Evolutionary conservation across 2,797 vertebrate genomes (phyloP).

Genomic region (Argyrosomus regius): DNA sequence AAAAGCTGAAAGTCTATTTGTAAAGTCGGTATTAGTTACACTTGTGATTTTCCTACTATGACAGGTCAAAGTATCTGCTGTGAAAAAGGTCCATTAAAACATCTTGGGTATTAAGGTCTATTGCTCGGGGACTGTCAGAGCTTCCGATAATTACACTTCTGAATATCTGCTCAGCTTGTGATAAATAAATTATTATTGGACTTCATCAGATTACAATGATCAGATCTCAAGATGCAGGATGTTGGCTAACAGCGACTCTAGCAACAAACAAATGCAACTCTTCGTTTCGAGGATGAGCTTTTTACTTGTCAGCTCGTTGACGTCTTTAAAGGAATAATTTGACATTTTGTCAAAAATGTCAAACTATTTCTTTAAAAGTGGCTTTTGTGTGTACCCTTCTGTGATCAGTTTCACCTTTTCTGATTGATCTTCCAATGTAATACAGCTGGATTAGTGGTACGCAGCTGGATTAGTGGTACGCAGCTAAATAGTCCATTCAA

Average conservation of each 20-base stretch:
- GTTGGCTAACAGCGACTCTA: too few species aligned
- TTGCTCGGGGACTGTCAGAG: neutral
- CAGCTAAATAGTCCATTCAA: neutral
- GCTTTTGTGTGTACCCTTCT: too few species aligned
- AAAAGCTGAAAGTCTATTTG: neutral
- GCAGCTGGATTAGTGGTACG: neutral
- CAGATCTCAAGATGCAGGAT: too few species aligned
- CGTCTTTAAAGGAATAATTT: neutral
- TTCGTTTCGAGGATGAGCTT: neutral
- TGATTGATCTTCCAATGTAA: neutral
- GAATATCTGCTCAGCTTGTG: constrained; percentile 4
- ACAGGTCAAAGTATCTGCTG: constrained; percentile 12
- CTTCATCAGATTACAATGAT: too few species aligned
- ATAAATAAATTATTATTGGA: neutral
- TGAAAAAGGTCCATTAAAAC: neutral
- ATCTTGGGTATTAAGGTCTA: neutral
- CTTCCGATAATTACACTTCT: neutral
- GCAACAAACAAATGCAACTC: too few species aligned
- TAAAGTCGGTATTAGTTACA: neutral
- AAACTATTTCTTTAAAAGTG: too few species aligned
- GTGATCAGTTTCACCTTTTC: neutral
- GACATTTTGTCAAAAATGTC: neutral
- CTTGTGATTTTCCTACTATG: neutral
- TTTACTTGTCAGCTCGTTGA: neutral
- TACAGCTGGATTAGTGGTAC: neutral